These are phyloP conservation scores for Crocodylus rhombifer DNA, from an alignment of 2,797 vertebrate genomes.

Conservation along the genomic window DNA sequence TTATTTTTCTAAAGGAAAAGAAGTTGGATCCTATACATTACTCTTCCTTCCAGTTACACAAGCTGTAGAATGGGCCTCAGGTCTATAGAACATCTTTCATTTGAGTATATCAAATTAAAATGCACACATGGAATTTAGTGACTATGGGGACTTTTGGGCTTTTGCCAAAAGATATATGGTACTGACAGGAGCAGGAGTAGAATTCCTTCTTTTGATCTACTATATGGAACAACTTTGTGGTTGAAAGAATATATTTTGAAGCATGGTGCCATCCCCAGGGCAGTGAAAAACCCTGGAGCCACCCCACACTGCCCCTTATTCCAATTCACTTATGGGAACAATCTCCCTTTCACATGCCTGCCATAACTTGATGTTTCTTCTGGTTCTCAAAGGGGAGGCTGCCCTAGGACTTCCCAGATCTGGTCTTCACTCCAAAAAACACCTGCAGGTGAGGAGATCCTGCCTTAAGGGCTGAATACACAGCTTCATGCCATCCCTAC, in stretches of 20 bases:
- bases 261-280: too few relatives aligned
- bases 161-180: not conserved
- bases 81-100: not conserved
- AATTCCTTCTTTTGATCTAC: not conserved
- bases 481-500: too few relatives aligned
- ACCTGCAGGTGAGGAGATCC: too few relatives aligned
- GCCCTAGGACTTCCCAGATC: too few relatives aligned
- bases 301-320: too few relatives aligned
- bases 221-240: not conserved
- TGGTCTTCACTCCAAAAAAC: too few relatives aligned
- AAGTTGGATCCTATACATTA: not conserved
- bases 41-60: fast-evolving
- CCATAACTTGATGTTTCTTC: too few relatives aligned
- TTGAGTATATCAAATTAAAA: not conserved
- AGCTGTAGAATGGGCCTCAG: fast-evolving
- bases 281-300: too few relatives aligned
- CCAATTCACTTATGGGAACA: too few relatives aligned
- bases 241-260: not conserved
- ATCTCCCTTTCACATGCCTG: too few relatives aligned
- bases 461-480: too few relatives aligned
- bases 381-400: too few relatives aligned
- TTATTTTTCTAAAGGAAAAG: not conserved
- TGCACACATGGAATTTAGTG: not conserved
- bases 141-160: not conserved
- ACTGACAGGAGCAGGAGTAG: not conserved